These are phyloP conservation scores for Archegozetes longisetosus DNA, from an alignment of 1,140 invertebrate species.

Conservation along the genomic window DNA sequence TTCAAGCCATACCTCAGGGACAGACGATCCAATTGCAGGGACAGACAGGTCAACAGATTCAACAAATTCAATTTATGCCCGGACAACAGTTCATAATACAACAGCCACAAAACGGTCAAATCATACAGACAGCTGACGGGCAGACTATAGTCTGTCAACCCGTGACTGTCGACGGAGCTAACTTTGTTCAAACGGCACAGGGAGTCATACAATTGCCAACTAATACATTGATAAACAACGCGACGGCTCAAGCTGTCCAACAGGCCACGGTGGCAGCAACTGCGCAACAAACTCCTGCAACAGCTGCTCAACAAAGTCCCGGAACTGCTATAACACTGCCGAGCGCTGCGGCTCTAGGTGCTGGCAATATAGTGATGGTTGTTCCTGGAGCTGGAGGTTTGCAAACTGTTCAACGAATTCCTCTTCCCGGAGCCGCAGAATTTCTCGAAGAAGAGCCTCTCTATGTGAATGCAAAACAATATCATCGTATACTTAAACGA, in stretches of 20 bases:
- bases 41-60: slow-evolving; percentile 35
- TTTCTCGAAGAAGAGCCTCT: slow-evolving; percentile 72
- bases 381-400: background rate
- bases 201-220: slow-evolving; percentile 29
- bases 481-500: slow-evolving; percentile 76
- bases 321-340: background rate
- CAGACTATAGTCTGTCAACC: slow-evolving; percentile 72
- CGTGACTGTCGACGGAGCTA: slow-evolving; percentile 38
- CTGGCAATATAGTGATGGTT: slow-evolving; percentile 43
- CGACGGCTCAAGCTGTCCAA: slow-evolving; percentile 7
- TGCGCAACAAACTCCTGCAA: slow-evolving; percentile 32
- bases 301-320: slow-evolving; percentile 34
- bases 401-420: slow-evolving; percentile 45
- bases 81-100: slow-evolving; percentile 30
- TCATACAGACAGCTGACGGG: slow-evolving; percentile 81
- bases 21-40: slow-evolving; percentile 45
- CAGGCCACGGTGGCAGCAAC: slow-evolving; percentile 26
- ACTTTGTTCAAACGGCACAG: slow-evolving; percentile 25
- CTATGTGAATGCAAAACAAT: slow-evolving; percentile 98
- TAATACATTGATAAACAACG: slow-evolving; percentile 10
- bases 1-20: slow-evolving; percentile 30
- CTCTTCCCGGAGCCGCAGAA: slow-evolving; percentile 41
- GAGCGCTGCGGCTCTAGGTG: slow-evolving; percentile 8
- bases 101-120: slow-evolving; percentile 42
- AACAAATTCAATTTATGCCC: slow-evolving; percentile 41